A percentile compares a stretch with the other conserved stretches of the same genome.
These are phyloP conservation scores for Tetramorium alpestre DNA, from an alignment of 1,140 invertebrate species.

Conservation along the genomic window DNA sequence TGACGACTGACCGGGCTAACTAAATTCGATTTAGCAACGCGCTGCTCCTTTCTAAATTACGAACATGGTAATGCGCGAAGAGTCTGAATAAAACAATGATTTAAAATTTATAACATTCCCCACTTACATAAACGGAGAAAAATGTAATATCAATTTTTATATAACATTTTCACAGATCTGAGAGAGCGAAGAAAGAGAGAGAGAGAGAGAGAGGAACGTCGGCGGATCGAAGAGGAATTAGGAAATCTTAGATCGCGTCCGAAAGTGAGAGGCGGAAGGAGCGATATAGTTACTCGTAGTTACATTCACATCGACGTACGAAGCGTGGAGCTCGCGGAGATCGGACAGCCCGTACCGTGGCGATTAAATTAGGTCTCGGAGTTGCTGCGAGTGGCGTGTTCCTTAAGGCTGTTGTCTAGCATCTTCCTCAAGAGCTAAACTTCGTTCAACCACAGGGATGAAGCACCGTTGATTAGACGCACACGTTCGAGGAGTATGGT, in stretches of 20 bases:
- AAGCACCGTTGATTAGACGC: conserved; percentile 73
- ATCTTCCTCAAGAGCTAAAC: conserved; percentile 60
- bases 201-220: neutral
- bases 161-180: neutral
- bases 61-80: neutral
- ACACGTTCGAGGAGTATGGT: neutral
- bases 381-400: conserved; percentile 51
- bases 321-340: conserved; percentile 27
- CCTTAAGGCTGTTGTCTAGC: conserved; percentile 66
- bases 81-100: neutral
- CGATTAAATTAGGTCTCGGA: conserved; percentile 70
- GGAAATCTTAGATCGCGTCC: conserved; percentile 33
- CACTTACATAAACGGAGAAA: neutral
- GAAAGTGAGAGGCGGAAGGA: conserved; percentile 58
- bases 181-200: neutral
- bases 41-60: neutral
- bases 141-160: neutral
- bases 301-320: conserved; percentile 40
- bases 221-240: conserved; percentile 10
- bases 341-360: conserved; percentile 63
- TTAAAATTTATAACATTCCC: neutral
- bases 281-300: conserved; percentile 28
- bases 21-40: neutral
- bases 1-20: neutral
- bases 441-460: conserved; percentile 69